Evolutionary conservation across 2,797 vertebrate species (phyloP), one percentile per base, ranked within the genome.

Genomic region (Nannoperca australis): DNA sequence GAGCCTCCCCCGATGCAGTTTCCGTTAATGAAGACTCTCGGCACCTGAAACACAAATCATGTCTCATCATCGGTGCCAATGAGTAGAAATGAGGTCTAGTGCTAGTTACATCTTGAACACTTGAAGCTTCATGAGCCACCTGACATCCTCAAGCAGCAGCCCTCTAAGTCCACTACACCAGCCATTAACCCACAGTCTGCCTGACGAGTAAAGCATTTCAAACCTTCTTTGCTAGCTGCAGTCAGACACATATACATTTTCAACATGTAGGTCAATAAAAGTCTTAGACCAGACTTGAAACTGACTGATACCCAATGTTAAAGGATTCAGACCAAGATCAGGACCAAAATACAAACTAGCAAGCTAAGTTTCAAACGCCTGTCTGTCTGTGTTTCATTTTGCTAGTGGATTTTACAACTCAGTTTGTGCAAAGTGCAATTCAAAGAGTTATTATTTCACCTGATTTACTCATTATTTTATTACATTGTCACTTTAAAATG

Each of bases 11-110:
- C 98, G 22, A 99, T 95, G 89, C 97, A 98, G 79, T 93, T 93
- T 55, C 98, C 98, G 17, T 99, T 99, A 73, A 99, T 94, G 94
- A 99, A 99, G 78, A 99, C 96, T 92, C 93, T 87, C 0, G 98
- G 98, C n/a, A 99, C 97, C 98, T 99, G 79, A 80, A 71, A 84
- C 70, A 87, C 56, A 72, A 81, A 65, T 32, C 65, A 78, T 2
- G n/a, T 17, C 9, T 42, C 8, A 60, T 68, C 60, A 38, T 68
- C 6, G 3, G 10, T 12, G 36, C 18, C 22, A 36, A 24, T 13
- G 18, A 58, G 11, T 24, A 24, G 0, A 27, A 42, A 18, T 40
- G 4, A 40, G 11, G 20, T 38, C 4, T 1, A 40, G 51, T 38
- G 40, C 24, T 3, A 10, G 45, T 54, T 42, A 3, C 8, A 13